Base-by-base conservation (phyloP, 2,797 vertebrate genomes). In the Cottoperca gobio region DNA sequence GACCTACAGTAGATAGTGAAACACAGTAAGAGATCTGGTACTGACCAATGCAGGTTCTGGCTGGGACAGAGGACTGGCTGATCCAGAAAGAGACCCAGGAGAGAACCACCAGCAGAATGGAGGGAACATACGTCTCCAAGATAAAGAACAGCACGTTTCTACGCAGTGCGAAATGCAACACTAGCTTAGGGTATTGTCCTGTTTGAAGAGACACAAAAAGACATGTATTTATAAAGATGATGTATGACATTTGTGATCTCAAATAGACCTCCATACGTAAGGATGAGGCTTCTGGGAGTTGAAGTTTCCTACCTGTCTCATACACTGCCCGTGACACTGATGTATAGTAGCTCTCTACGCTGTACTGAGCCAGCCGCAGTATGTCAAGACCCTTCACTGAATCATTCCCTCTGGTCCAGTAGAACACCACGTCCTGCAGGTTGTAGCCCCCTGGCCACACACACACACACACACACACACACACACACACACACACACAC, bases 51-150 rank as follows among this genome's bases (percentile, higher is more conserved):
- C 96, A 97, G 77, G 97, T 97, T 79, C 96, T 93, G 45, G 97
- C 96, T 28, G 97, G 97, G 31, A 98, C 97, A 0, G 96, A 98
- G 5, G 96, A 96, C 83, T 97, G 97, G 86, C 97, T 97, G 91
- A 97, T 97, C 97, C 97, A 97, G 91, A 98, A 97, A 0, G 97
- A 98, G 3, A 97, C 96, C 97, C 96, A 97, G 71, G 97, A 98
- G 39, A 97, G 95, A 31, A 97, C 95, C 71, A 98, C 97, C 76
- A 97, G 94, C 19, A 97, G 94, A 72, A 94, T 93, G 40, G 97
- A 97, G 31, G 97, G 97, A 16, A 97, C 96, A 0, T 97, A 97
- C 0, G 97, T 97, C 90, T 97, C 97, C 85, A 97, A 80, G 85
- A 97, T 97, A 54, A 98, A 97, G 92, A 97, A 97, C 60, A 97